A percentile compares a stretch with the other conserved stretches of the same genome.
Evolutionary conservation across 2,888 invertebrate species (phyloP).

Genomic region (Pollenia labialis): DNA sequence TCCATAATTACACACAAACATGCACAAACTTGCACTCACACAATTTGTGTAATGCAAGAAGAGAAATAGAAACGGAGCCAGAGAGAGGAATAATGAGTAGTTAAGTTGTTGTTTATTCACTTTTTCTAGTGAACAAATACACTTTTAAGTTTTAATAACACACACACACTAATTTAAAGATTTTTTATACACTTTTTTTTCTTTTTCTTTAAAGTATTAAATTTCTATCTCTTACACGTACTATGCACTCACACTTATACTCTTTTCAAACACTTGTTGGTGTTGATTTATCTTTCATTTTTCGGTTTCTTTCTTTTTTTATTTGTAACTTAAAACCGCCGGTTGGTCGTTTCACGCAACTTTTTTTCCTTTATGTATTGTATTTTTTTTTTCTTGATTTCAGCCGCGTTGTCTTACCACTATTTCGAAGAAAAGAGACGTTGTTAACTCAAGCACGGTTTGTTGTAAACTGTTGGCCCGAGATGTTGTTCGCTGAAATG

Average conservation of each 20-base stretch:
- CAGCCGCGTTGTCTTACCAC: conserved; percentile 69
- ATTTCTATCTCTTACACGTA: conserved; percentile 30
- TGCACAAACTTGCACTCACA: conserved; percentile 15
- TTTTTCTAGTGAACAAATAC: conserved; percentile 79
- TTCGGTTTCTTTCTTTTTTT: conserved; percentile 40
- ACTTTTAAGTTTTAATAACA: conserved; percentile 47
- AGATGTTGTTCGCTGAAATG: conserved; percentile 37
- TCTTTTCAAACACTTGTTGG: conserved; percentile 60
- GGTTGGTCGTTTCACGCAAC: conserved; percentile 62
- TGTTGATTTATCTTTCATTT: conserved; percentile 47
- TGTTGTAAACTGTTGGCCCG: conserved; percentile 73
- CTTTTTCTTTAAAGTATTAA: conserved; percentile 11
- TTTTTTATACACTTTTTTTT: conserved; percentile 31
- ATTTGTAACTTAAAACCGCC: conserved; percentile 61
- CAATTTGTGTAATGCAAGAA: background rate
- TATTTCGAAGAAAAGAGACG: conserved; percentile 53
- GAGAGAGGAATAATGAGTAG: conserved; percentile 9
- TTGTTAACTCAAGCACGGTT: conserved; percentile 75
- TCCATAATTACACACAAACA: conserved; percentile 24
- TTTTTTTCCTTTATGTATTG: conserved; percentile 17
- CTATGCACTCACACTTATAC: conserved; percentile 35
- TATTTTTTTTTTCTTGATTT: conserved; percentile 13
- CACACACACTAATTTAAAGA: conserved; percentile 50
- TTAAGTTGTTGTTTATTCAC: conserved; percentile 78
- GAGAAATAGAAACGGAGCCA: background rate